These are phyloP conservation scores for Antennarius striatus DNA, from an alignment of 2,113 vertebrate species.

Conservation along the genomic window DNA sequence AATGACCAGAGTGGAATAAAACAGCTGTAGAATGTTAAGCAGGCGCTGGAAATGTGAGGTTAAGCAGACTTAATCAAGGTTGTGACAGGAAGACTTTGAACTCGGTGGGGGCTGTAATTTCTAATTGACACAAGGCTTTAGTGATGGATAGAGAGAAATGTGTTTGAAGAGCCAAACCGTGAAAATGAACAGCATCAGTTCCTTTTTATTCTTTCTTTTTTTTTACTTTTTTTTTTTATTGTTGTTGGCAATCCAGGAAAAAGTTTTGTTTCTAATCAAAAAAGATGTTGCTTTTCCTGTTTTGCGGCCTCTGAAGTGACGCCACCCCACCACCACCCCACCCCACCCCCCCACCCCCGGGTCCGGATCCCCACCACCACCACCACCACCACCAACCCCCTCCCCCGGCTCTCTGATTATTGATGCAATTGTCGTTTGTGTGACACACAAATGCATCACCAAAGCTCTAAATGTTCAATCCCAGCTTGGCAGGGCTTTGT, in stretches of 20 bases:
- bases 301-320: too few species aligned
- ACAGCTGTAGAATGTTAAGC: constrained; percentile 83
- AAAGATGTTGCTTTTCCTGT: constrained; percentile 63
- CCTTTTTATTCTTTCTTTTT: constrained; percentile 26
- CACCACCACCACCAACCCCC: too few species aligned
- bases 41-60: constrained; percentile 77
- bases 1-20: constrained; percentile 83
- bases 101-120: constrained; percentile 74
- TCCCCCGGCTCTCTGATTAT: constrained; percentile 91
- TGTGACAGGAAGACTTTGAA: constrained; percentile 79
- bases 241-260: constrained; percentile 25
- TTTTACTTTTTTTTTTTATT: too few species aligned
- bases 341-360: too few species aligned
- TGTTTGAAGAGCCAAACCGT: constrained; percentile 64
- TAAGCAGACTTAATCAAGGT: constrained; percentile 81
- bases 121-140: constrained; percentile 72
- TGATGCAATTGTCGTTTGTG: constrained; percentile 98
- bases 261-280: not conserved
- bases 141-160: constrained; percentile 78
- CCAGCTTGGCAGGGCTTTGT: constrained; percentile 88
- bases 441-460: constrained; percentile 98
- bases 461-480: constrained; percentile 94
- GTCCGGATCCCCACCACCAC: too few species aligned
- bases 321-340: too few species aligned
- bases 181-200: constrained; percentile 49